Conservation (phyloP, 2,797 vertebrate genomes). For the Linurgus olivaceus region DNA sequence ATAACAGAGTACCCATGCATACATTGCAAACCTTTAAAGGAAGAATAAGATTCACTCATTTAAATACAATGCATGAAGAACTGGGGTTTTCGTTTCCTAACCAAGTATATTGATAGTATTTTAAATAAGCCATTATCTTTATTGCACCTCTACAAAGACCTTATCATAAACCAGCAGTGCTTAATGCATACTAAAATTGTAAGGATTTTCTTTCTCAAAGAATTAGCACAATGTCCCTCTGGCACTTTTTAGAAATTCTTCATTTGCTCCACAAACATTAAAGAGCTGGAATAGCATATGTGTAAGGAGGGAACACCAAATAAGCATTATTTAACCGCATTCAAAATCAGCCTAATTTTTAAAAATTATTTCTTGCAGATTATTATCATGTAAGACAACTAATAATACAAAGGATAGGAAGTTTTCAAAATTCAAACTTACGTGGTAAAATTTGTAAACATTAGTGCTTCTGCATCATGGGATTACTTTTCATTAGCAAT, state of each 20-base stretch:
- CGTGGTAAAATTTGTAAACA: neutral
- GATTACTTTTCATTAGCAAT: neutral
- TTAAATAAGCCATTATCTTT: conserved; percentile 57
- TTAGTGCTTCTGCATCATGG: neutral
- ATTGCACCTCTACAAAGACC: conserved; percentile 3
- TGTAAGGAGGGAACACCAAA: neutral
- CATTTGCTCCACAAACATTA: conserved; percentile 46
- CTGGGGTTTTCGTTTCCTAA: neutral
- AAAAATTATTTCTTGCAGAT: neutral
- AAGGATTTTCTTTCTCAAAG: conserved; percentile 39
- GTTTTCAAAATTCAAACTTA: conserved; percentile 31
- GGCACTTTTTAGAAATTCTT: conserved; percentile 52
- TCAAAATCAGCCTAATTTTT: conserved; percentile 32
- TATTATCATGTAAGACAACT: conserved; percentile 3
- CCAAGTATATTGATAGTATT: conserved; percentile 11
- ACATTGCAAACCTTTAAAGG: neutral
- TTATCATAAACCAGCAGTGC: conserved; percentile 6
- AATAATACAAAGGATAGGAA: neutral
- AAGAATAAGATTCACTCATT: neutral
- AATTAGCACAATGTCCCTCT: conserved; percentile 35
- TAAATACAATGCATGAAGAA: neutral
- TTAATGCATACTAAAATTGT: conserved; percentile 12
- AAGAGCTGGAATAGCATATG: conserved; percentile 8
- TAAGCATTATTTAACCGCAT: conserved; percentile 48
- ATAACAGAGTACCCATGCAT: neutral